A percentile compares a stretch with the other conserved stretches of the same genome.
Conservation (phyloP, 2,888 invertebrate genomes). For the Drosophila mettleri region DNA sequence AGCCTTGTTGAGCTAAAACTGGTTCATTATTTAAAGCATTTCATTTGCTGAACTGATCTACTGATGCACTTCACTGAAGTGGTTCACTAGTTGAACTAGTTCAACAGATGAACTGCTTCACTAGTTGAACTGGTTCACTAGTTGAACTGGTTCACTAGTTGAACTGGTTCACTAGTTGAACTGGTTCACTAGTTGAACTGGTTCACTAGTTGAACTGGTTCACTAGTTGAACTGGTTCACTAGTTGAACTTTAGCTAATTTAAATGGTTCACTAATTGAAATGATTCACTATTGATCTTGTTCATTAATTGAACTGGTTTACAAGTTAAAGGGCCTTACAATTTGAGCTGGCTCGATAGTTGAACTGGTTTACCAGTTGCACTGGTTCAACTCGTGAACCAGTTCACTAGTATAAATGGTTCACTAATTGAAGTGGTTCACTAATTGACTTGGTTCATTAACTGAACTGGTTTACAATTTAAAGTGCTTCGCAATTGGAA, state of each 20-base stretch:
- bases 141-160: background rate
- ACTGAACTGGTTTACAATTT: background rate
- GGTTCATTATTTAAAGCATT: too few relatives aligned
- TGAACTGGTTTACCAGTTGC: too few relatives aligned
- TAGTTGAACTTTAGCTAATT: too few relatives aligned
- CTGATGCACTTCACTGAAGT: too few relatives aligned
- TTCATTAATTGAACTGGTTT: background rate
- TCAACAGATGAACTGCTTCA: background rate
- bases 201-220: background rate
- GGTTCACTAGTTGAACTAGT: background rate
- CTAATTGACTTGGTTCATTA: too few relatives aligned
- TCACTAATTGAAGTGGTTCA: background rate
- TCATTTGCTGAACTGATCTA: too few relatives aligned
- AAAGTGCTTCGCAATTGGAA: too few relatives aligned
- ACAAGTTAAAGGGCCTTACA: background rate
- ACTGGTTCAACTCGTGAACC: background rate
- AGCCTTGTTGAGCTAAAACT: too few relatives aligned
- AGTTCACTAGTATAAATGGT: background rate
- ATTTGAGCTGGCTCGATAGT: background rate
- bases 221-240: background rate
- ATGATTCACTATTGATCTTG: background rate
- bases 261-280: background rate
- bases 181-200: background rate
- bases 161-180: background rate
- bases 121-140: background rate